These are phyloP conservation scores for Drosophila ironensis DNA, from an alignment of 1,140 invertebrate genomes.

Conservation along the genomic window DNA sequence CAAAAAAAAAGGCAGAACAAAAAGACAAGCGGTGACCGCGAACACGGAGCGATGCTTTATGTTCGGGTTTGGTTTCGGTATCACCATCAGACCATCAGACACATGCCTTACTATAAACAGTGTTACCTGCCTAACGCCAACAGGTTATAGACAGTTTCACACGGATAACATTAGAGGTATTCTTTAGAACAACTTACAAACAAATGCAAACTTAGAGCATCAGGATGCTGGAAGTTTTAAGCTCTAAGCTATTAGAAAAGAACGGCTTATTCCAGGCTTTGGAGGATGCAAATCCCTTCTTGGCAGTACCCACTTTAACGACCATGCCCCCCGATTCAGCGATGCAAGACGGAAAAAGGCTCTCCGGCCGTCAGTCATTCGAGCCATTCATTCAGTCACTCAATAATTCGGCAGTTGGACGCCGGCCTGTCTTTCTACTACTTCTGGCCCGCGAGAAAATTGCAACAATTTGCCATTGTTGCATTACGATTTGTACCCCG, in stretches of 20 bases:
- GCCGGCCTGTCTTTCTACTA: conserved; percentile 49
- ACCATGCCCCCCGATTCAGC: conserved; percentile 50
- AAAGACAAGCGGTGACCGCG: conserved; percentile 38
- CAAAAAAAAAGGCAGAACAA: background rate
- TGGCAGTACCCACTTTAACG: background rate
- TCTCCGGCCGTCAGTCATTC: conserved; percentile 39
- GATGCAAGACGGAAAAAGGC: conserved; percentile 67
- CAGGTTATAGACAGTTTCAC: too few species aligned
- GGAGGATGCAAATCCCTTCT: background rate
- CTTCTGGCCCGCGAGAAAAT: conserved; percentile 67
- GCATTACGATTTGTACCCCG: conserved; percentile 43
- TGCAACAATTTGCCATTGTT: conserved; percentile 72
- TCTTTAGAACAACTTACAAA: too few species aligned
- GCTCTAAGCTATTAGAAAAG: too few species aligned
- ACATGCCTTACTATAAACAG: conserved; percentile 37
- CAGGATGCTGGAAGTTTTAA: too few species aligned
- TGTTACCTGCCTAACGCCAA: background rate
- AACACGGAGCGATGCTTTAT: conserved; percentile 30
- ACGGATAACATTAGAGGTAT: too few species aligned
- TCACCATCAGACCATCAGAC: conserved; percentile 21
- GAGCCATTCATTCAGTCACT: conserved; percentile 43
- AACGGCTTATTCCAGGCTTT: too few species aligned
- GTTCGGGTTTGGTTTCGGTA: conserved; percentile 13
- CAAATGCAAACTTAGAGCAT: too few species aligned
- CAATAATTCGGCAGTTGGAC: conserved; percentile 75